Conservation (phyloP, 2,797 vertebrate species). For the Acanthurus leucopareius region DNA sequence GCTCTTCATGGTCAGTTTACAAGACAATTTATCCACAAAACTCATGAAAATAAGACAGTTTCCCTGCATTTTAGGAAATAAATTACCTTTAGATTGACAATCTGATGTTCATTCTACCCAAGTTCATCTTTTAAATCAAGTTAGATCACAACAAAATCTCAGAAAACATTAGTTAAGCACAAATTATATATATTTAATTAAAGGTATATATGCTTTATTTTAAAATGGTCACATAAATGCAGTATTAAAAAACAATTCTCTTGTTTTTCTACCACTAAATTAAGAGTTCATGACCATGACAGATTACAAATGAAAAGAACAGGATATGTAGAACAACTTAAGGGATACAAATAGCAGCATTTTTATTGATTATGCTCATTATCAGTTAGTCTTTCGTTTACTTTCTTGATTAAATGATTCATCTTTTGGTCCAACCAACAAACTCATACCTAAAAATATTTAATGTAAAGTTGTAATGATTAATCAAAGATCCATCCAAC, state of each 20-base stretch:
- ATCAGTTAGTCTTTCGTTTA: neutral
- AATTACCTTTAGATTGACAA: neutral
- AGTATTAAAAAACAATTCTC: no score
- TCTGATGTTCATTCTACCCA: neutral
- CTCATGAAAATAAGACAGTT: no score
- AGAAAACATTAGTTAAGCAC: no score
- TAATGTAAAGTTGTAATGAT: neutral
- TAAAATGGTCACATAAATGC: neutral
- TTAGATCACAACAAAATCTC: no score
- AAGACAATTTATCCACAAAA: no score
- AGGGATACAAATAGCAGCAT: neutral
- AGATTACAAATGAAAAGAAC: neutral
- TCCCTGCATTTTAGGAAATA: neutral
- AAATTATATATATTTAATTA: no score
- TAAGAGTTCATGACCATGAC: neutral
- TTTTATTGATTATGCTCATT: neutral
- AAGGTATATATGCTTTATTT: constrained; percentile 4
- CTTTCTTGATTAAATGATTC: neutral
- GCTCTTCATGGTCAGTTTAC: neutral
- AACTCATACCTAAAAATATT: neutral
- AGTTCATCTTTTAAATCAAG: neutral
- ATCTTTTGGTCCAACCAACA: neutral
- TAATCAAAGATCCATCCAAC: neutral
- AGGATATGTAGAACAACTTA: neutral
- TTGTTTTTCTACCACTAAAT: neutral